phyloP scores from a whole-genome alignment of 1,140 invertebrate genomes.

The Neelides sp. region DNA sequence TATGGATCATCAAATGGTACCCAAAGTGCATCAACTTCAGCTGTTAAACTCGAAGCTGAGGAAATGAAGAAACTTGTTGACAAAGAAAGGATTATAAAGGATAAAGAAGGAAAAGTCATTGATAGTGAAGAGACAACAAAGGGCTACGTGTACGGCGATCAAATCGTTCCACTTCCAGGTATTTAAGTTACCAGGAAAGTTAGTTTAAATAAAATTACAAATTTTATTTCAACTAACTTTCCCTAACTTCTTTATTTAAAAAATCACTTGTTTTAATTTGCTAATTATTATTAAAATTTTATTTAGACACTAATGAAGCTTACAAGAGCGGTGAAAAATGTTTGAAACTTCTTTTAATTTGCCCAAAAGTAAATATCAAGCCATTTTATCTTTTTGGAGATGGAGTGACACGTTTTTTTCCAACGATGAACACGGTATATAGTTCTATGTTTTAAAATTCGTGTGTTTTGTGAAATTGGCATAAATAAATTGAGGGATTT shows the following conservation, averaged over 20 bases:
- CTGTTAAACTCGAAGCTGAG: neutral
- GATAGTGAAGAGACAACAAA: slow-evolving; percentile 10
- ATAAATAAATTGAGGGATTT: neutral
- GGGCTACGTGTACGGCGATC: slow-evolving; percentile 19
- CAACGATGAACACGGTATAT: slow-evolving; percentile 16
- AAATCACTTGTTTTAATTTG: neutral
- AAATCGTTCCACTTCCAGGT: slow-evolving; percentile 20
- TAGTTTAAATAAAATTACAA: neutral
- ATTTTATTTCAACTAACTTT: slow-evolving; percentile 1
- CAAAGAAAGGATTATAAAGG: slow-evolving; percentile 10
- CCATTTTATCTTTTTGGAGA: slow-evolving; percentile 17
- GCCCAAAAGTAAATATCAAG: slow-evolving; percentile 17
- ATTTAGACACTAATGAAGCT: neutral
- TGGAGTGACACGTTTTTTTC: slow-evolving; percentile 18
- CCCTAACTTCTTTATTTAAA: slow-evolving; percentile 2
- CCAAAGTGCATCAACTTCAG: no score
- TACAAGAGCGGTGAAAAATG: slow-evolving; percentile 22
- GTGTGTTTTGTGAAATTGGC: neutral
- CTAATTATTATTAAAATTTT: neutral
- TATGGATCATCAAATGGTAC: no score
- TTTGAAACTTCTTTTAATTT: slow-evolving; percentile 23
- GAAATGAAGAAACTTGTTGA: slow-evolving; percentile 3
- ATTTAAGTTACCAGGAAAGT: slow-evolving; percentile 1
- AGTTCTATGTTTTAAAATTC: neutral
- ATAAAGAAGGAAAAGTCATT: slow-evolving; percentile 17